Evolutionary conservation across 2,113 vertebrate species (phyloP).

Genomic region (Labeo catla): DNA sequence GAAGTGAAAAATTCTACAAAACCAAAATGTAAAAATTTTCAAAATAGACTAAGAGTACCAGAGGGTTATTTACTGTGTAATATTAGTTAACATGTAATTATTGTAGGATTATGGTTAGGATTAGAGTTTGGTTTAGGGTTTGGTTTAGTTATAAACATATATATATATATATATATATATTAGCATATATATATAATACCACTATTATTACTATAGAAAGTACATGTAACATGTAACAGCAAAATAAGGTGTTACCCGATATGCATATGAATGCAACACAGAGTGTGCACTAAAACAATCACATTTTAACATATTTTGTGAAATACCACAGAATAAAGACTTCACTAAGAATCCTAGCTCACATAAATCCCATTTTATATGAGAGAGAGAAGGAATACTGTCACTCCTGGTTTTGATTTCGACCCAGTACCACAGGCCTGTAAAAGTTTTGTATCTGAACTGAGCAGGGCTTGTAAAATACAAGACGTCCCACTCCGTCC

Average conservation of each 20-base stretch:
- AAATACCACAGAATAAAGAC: neutral
- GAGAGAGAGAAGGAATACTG: conserved; percentile 12
- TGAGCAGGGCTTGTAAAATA: conserved; percentile 46
- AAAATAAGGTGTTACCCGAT: neutral
- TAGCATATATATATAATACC: no score
- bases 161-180: no score
- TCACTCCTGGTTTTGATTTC: conserved; percentile 39
- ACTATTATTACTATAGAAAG: no score
- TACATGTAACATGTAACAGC: no score
- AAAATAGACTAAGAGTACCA: no score
- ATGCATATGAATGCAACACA: neutral
- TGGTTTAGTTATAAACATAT: no score
- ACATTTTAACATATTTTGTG: neutral
- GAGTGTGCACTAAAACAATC: neutral
- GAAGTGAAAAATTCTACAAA: no score
- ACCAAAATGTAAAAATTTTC: no score
- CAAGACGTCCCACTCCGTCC: conserved; percentile 9
- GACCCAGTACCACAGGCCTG: conserved; percentile 12
- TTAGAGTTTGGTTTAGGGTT: neutral
- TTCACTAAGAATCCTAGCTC: neutral
- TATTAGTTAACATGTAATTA: neutral
- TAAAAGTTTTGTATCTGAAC: conserved; percentile 36
- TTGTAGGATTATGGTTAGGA: no score
- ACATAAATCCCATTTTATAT: conserved; percentile 6
- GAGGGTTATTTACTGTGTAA: no score